Percentiles rank a stretch among this genome's conserved stretches.
These are phyloP conservation scores for Ursus arctos DNA, from an alignment of 2,113 vertebrate species.

Conservation along the genomic window DNA sequence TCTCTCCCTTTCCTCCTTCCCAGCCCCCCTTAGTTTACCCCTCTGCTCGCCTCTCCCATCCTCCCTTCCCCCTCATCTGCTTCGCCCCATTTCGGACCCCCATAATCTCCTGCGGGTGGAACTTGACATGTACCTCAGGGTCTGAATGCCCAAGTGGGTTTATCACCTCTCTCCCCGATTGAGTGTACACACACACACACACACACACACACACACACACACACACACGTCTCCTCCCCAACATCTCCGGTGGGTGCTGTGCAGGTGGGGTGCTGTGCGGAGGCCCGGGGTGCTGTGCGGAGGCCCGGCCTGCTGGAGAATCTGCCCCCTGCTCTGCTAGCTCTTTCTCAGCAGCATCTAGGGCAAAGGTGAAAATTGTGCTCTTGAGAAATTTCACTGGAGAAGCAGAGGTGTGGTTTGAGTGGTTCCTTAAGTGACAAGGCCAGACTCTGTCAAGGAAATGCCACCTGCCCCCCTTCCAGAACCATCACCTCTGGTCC, in stretches of 20 bases:
- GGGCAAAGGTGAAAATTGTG: background rate
- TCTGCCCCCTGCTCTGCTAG: background rate
- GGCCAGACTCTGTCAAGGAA: background rate
- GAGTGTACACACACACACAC: too few species aligned
- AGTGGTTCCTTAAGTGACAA: background rate
- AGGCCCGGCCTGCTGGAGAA: too few species aligned
- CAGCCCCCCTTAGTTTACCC: too few species aligned
- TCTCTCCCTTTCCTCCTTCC: background rate
- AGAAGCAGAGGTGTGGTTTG: background rate
- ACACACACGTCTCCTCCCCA: accelerated
- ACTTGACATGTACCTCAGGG: background rate
- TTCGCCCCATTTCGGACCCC: background rate
- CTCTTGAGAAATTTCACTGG: background rate
- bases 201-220: too few species aligned
- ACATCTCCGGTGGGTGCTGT: background rate
- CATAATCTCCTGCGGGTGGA: background rate
- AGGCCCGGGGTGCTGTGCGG: too few species aligned
- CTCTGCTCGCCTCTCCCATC: background rate
- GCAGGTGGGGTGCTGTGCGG: background rate
- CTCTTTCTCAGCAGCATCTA: background rate
- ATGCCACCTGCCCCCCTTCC: background rate
- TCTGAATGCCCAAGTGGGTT: background rate
- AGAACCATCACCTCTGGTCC: background rate
- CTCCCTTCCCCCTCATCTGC: accelerated
- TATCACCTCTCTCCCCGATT: too few species aligned